These are phyloP conservation scores for Hololepta plana DNA, from an alignment of 2,888 invertebrate genomes.

Conservation along the genomic window DNA sequence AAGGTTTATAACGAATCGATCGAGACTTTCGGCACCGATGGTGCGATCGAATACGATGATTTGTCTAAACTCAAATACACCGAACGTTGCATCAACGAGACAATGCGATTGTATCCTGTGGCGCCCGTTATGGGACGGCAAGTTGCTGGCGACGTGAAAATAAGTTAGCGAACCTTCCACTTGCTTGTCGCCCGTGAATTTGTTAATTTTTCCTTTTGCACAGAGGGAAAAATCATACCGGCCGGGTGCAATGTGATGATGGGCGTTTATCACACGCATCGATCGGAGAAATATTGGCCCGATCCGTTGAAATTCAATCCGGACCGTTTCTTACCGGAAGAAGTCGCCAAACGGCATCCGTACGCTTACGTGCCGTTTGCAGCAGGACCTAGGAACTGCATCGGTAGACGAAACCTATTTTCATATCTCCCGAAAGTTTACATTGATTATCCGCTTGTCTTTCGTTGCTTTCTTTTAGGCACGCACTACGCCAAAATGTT, in stretches of 20 bases:
- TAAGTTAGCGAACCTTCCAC: too few relatives aligned
- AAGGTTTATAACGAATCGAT: slow-evolving; percentile 24
- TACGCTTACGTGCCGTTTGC: slow-evolving; percentile 33
- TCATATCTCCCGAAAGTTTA: too few relatives aligned
- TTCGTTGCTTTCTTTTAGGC: too few relatives aligned
- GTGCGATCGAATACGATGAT: slow-evolving; percentile 29
- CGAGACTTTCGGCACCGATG: slow-evolving; percentile 27
- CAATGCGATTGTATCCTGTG: slow-evolving; percentile 29
- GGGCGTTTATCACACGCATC: too few relatives aligned
- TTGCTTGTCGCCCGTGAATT: too few relatives aligned
- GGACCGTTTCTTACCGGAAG: slow-evolving; percentile 37
- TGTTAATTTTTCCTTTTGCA: too few relatives aligned
- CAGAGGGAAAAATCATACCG: too few relatives aligned
- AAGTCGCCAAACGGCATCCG: slow-evolving; percentile 26
- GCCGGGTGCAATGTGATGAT: too few relatives aligned
- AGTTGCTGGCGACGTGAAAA: slow-evolving; percentile 6
- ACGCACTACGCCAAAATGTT: slow-evolving; percentile 27
- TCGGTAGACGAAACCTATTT: too few relatives aligned
- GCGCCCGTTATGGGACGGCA: slow-evolving; percentile 13
- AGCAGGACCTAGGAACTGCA: slow-evolving; percentile 31
- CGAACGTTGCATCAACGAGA: slow-evolving; percentile 36
- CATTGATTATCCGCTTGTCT: too few relatives aligned
- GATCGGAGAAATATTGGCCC: slow-evolving; percentile 35
- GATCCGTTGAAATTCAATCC: slow-evolving; percentile 39
- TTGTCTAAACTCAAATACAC: slow-evolving; percentile 31